These are phyloP conservation scores for Ceramica pisi DNA, from an alignment of 2,888 invertebrate species.

Conservation along the genomic window DNA sequence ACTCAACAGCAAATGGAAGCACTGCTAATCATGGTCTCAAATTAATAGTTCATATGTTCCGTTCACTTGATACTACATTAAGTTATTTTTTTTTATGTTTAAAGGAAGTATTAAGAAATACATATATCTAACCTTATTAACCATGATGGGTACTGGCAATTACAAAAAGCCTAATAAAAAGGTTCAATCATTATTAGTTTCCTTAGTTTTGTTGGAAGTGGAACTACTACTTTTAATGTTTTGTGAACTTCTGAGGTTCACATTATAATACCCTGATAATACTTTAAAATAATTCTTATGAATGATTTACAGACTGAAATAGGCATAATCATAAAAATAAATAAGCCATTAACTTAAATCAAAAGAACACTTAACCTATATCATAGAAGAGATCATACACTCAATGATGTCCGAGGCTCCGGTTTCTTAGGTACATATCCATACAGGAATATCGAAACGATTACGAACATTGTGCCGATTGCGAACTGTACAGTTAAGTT, in stretches of 20 bases:
- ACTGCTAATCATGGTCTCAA: background rate
- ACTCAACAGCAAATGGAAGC: background rate
- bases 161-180: constrained; percentile 20
- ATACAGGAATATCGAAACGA: constrained; percentile 98
- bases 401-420: constrained; percentile 79
- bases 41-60: background rate
- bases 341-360: constrained; percentile 16
- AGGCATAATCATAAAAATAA: constrained; percentile 20
- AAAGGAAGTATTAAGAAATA: constrained; percentile 8
- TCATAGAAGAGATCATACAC: constrained; percentile 78
- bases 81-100: background rate
- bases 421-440: constrained; percentile 93
- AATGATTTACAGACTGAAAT: constrained; percentile 18
- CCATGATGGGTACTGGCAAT: background rate
- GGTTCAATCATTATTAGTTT: background rate
- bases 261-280: constrained; percentile 47
- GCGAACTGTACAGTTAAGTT: constrained; percentile 96
- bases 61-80: constrained; percentile 3
- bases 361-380: constrained; percentile 40
- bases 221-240: background rate
- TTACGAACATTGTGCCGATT: constrained; percentile 96
- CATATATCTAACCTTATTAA: background rate
- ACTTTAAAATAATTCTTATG: constrained; percentile 18
- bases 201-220: constrained; percentile 15
- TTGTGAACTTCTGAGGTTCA: constrained; percentile 14